Evolutionary conservation across 2,113 vertebrate species (phyloP).

Genomic region (Syngnathoides biaculeatus): DNA sequence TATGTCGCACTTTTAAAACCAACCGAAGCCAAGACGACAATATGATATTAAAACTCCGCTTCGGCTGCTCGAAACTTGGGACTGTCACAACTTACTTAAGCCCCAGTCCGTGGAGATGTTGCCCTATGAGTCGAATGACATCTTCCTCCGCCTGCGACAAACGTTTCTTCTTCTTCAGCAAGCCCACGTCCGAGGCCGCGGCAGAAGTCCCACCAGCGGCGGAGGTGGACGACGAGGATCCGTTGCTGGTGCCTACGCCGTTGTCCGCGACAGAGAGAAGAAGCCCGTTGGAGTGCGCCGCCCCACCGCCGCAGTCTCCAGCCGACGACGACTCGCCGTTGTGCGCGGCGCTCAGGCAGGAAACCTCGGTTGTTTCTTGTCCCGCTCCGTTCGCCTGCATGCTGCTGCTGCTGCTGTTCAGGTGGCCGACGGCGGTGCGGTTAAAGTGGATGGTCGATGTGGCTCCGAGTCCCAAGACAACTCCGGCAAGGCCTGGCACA

Average conservation of each 20-base stretch:
- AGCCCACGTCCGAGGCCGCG: conserved; percentile 71
- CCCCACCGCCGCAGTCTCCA: conserved; percentile 61
- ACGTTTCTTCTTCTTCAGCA: conserved; percentile 91
- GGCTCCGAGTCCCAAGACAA: conserved; percentile 71
- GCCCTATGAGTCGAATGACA: conserved; percentile 96
- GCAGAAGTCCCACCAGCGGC: conserved; percentile 68
- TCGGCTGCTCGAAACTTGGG: conserved; percentile 11
- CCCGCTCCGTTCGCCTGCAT: conserved; percentile 97
- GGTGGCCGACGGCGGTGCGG: conserved; percentile 72
- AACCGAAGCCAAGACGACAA: neutral
- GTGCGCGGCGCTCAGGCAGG: conserved; percentile 80
- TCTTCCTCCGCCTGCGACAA: conserved; percentile 96
- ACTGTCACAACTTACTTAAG: conserved; percentile 88
- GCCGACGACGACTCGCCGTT: conserved; percentile 86
- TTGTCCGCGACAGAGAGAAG: conserved; percentile 78
- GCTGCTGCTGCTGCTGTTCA: conserved; percentile 72
- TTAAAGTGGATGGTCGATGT: conserved; percentile 72
- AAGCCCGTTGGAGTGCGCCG: conserved; percentile 87
- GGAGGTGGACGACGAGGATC: conserved; percentile 57
- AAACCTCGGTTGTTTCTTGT: conserved; percentile 80
- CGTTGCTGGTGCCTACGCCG: conserved; percentile 82
- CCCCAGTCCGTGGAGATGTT: conserved; percentile 95
- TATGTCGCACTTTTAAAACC: conserved; percentile 21
- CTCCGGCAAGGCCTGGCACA: conserved; percentile 84
- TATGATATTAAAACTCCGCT: neutral